phyloP scores from a whole-genome alignment of 2,797 vertebrate genomes.

The Notamacropus eugenii region DNA sequence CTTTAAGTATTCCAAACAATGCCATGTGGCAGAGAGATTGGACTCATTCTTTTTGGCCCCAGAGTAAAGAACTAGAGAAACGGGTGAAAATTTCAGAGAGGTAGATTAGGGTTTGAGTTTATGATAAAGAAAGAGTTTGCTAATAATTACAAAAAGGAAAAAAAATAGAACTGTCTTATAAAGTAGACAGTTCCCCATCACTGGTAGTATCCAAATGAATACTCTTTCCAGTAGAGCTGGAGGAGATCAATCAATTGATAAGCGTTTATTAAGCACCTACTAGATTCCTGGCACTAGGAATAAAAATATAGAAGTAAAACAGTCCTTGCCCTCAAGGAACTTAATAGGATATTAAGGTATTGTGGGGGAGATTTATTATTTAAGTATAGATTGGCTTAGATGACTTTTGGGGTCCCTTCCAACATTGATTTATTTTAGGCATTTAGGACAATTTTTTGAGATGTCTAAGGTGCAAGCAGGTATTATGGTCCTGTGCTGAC shows the following conservation, averaged over 20 bases:
- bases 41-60: neutral
- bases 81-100: neutral
- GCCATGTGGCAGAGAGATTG: neutral
- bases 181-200: neutral
- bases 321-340: neutral
- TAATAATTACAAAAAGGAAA: neutral
- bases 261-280: neutral
- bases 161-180: neutral
- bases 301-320: neutral
- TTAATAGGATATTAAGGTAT: neutral
- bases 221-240: neutral
- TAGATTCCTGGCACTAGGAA: neutral
- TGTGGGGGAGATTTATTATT: neutral
- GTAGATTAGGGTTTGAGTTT: neutral
- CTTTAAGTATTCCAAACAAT: neutral
- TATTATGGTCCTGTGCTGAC: slow-evolving; percentile 20
- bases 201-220: neutral
- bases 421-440: slow-evolving; percentile 26
- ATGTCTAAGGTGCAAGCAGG: slow-evolving; percentile 1
- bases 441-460: neutral
- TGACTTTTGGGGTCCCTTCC: neutral
- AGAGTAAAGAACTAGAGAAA: neutral
- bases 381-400: neutral
- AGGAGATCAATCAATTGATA: neutral
- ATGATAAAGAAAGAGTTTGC: neutral